phyloP scores from a whole-genome alignment of 2,113 vertebrate genomes.

The Cromileptes altivelis region DNA sequence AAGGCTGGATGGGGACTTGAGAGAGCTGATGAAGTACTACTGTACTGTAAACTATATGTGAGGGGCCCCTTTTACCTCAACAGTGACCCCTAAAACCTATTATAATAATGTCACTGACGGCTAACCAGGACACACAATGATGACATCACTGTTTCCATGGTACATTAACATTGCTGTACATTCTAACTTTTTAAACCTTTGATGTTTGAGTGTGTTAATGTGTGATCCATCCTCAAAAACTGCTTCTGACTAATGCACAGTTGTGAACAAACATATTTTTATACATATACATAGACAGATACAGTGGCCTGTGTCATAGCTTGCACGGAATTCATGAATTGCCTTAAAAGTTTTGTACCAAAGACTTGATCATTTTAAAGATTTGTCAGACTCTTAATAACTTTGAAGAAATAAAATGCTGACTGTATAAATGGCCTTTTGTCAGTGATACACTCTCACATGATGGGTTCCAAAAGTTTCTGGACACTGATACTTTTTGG shows the following conservation, averaged over 20 bases:
- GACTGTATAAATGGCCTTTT: constrained; percentile 16
- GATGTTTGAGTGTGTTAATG: constrained; percentile 50
- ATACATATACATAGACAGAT: not conserved
- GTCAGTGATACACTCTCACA: constrained; percentile 16
- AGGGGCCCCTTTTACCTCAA: not conserved
- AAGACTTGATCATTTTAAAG: constrained; percentile 27
- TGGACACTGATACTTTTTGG: not conserved
- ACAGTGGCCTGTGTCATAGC: not conserved
- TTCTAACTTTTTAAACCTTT: not conserved
- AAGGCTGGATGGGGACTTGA: too few species aligned
- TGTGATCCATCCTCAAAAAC: not conserved
- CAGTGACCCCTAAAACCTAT: not conserved
- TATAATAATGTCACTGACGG: not conserved
- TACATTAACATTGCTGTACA: not conserved
- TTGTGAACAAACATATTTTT: constrained; percentile 21
- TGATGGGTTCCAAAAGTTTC: not conserved
- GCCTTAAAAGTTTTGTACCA: constrained; percentile 40
- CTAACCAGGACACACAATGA: constrained; percentile 32
- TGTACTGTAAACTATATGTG: not conserved
- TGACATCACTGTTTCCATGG: constrained; percentile 32
- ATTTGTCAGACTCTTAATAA: not conserved
- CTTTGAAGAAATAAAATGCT: constrained; percentile 13
- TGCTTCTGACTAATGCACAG: not conserved
- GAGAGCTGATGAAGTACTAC: not conserved
- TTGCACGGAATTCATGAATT: constrained; percentile 6